Conservation (phyloP, 2,113 vertebrate genomes). For the Chiloscyllium plagiosum region DNA sequence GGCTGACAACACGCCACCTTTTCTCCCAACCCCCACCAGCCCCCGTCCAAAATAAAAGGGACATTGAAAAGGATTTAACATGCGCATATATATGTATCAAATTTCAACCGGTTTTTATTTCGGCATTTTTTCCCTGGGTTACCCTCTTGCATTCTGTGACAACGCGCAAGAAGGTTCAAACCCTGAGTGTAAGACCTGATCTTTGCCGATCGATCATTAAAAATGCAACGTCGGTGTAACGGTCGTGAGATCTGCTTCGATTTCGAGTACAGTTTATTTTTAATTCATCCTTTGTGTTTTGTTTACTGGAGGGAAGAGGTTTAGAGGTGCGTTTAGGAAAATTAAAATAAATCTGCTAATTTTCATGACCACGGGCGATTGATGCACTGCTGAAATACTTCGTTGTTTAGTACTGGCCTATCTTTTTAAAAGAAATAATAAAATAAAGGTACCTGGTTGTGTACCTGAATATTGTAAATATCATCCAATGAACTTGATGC, state of each 20-base stretch:
- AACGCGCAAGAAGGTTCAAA: not conserved
- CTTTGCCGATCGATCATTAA: conserved; percentile 9
- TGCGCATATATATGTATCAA: conserved; percentile 51
- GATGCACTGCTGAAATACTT: conserved; percentile 79
- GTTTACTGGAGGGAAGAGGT: not conserved
- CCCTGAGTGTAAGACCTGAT: not conserved
- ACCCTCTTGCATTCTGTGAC: conserved; percentile 52
- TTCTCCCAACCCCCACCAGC: too few relatives aligned
- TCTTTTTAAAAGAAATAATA: conserved; percentile 59
- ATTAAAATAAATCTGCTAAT: conserved; percentile 51
- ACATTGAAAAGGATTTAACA: not conserved
- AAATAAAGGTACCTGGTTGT: conserved; percentile 60
- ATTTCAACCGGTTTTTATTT: conserved; percentile 91
- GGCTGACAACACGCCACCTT: not conserved
- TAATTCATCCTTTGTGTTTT: not conserved
- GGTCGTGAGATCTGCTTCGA: conserved; percentile 9
- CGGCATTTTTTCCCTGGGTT: conserved; percentile 84
- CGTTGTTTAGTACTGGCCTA: conserved; percentile 72
- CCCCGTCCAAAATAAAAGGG: not conserved
- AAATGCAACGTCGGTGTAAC: conserved; percentile 15
- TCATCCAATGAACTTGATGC: conserved; percentile 77
- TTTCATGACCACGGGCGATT: conserved; percentile 44
- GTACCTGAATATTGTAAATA: conserved; percentile 90
- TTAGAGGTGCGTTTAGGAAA: conserved; percentile 74
- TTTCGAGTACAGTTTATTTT: conserved; percentile 19